Evolutionary conservation across 2,113 vertebrate genomes (phyloP).

Genomic region (Alligator sinensis): DNA sequence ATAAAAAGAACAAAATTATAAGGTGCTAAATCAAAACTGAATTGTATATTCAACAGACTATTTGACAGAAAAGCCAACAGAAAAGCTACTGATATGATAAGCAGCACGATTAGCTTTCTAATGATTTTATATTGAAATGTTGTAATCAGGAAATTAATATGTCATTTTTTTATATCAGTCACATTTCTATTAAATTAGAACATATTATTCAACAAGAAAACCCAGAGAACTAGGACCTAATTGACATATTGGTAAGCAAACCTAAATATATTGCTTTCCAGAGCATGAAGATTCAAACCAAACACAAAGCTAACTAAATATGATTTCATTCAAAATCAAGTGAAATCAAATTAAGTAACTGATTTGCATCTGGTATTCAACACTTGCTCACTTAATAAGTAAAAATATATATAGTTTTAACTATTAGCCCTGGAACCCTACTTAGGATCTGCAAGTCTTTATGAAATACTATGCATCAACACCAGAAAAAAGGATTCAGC

Average conservation of each 20-base stretch:
- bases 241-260: background rate
- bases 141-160: background rate
- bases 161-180: background rate
- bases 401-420: background rate
- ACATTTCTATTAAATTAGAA: background rate
- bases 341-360: fast-evolving
- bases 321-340: background rate
- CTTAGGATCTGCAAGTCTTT: background rate
- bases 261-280: background rate
- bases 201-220: background rate
- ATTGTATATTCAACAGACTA: background rate
- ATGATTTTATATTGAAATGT: constrained; percentile 16
- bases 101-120: constrained; percentile 26
- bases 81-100: constrained; percentile 58
- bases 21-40: constrained; percentile 56
- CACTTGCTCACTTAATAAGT: background rate
- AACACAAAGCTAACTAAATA: background rate
- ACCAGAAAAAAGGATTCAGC: fast-evolving
- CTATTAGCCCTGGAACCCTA: background rate
- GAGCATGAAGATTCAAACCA: background rate
- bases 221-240: background rate
- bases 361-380: background rate
- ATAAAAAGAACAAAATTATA: background rate
- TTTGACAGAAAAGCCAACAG: constrained; percentile 43
- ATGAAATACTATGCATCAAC: fast-evolving